Percentiles rank a stretch among this genome's conserved stretches.
phyloP scores from a whole-genome alignment of 2,797 vertebrate species.

The Cirrhinus molitorella region DNA sequence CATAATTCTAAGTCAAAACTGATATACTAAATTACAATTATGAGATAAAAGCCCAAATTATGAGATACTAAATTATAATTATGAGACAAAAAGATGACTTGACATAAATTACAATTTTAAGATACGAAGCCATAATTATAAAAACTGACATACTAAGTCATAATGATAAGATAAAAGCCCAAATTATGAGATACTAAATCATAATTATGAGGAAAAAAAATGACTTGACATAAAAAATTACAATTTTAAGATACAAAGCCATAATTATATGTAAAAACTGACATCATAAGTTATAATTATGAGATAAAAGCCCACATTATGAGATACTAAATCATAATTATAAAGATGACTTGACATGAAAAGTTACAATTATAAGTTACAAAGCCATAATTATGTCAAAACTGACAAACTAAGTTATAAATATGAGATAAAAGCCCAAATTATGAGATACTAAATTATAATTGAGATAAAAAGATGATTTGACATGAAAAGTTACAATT shows the following conservation, averaged over 20 bases:
- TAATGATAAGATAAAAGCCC: no score
- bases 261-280: no score
- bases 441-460: no score
- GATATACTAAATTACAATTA: neutral
- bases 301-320: neutral
- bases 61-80: neutral
- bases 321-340: neutral
- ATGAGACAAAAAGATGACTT: neutral
- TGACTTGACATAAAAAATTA: no score
- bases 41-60: neutral
- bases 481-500: no score
- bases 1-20: no score
- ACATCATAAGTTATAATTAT: neutral
- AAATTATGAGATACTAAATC: no score
- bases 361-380: neutral
- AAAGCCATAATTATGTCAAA: neutral
- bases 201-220: no score
- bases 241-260: no score
- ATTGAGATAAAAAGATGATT: no score
- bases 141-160: neutral
- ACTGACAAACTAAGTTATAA: neutral
- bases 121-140: neutral
- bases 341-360: neutral
- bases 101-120: neutral
- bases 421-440: no score